Percentiles rank a stretch among this genome's conserved stretches.
phyloP scores from a whole-genome alignment of 1,140 invertebrate genomes.

The Hylaeus anthracinus region DNA sequence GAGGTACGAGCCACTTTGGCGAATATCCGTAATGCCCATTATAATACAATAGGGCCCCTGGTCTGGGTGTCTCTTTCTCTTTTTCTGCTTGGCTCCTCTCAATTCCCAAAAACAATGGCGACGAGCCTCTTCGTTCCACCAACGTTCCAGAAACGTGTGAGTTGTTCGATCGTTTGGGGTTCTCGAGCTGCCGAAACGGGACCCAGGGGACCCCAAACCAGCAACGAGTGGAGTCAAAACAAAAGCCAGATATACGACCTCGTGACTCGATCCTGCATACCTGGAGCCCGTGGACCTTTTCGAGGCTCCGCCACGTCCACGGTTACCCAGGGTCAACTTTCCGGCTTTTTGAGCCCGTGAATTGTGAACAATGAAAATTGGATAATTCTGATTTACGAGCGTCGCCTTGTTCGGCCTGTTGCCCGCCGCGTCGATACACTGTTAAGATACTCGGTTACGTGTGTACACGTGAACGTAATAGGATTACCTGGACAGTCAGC shows the following conservation, averaged over 20 bases:
- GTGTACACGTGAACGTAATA: not conserved
- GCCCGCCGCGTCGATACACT: not conserved
- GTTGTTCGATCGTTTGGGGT: constrained; percentile 39
- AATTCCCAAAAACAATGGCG: constrained; percentile 68
- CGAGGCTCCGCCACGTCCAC: not conserved
- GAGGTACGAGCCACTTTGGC: constrained; percentile 60
- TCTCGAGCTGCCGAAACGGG: constrained; percentile 55
- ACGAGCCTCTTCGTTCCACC: constrained; percentile 28
- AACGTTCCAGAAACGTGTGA: constrained; percentile 5
- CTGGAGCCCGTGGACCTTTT: constrained; percentile 31
- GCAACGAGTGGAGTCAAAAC: constrained; percentile 70
- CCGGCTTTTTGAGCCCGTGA: constrained; percentile 5
- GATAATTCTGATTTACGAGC: constrained; percentile 9
- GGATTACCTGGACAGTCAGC: constrained; percentile 21
- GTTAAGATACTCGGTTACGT: not conserved
- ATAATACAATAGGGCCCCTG: constrained; percentile 76
- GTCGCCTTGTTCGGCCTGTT: not conserved
- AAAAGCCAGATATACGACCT: constrained; percentile 74
- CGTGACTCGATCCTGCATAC: constrained; percentile 68
- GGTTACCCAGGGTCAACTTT: constrained; percentile 17
- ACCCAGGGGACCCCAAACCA: constrained; percentile 37
- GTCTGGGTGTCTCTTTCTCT: constrained; percentile 22
- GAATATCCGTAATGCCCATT: constrained; percentile 74
- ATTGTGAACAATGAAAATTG: constrained; percentile 25
- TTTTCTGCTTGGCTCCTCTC: constrained; percentile 43